These are phyloP conservation scores for Manis pentadactyla DNA, from an alignment of 2,797 vertebrate genomes.

Conservation along the genomic window DNA sequence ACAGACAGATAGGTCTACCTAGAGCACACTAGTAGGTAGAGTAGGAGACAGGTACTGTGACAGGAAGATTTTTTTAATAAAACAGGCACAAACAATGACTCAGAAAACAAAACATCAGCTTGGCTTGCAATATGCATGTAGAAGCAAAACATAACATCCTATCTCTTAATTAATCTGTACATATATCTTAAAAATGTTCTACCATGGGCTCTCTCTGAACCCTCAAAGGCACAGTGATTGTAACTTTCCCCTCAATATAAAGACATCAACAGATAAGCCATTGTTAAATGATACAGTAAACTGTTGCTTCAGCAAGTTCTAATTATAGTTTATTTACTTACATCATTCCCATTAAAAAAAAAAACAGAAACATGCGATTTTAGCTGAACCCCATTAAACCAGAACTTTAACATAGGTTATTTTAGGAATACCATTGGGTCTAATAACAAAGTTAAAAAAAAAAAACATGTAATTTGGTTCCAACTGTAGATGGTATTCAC, in stretches of 20 bases:
- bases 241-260: not conserved
- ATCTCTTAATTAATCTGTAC: not conserved
- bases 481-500: conserved; percentile 28
- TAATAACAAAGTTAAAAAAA: not conserved
- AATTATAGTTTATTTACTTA: conserved; percentile 5
- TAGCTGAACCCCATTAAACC: not conserved
- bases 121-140: not conserved
- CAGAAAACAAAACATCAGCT: not conserved
- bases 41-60: not conserved
- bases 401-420: conserved; percentile 12
- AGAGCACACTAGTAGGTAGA: not conserved
- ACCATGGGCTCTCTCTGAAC: not conserved
- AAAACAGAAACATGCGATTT: not conserved
- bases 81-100: not conserved
- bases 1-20: not conserved
- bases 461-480: conserved; percentile 23
- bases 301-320: not conserved
- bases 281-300: not conserved
- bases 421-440: not conserved
- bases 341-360: not conserved
- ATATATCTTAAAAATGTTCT: not conserved
- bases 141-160: conserved; percentile 2
- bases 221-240: not conserved
- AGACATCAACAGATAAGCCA: not conserved
- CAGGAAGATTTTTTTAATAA: conserved; percentile 41